Percentiles rank a stretch among this genome's conserved stretches.
Evolutionary conservation across 30 jellyfish, hydroid and myxozoan species (phyloP).

Genomic region (Morbakka virulenta): DNA sequence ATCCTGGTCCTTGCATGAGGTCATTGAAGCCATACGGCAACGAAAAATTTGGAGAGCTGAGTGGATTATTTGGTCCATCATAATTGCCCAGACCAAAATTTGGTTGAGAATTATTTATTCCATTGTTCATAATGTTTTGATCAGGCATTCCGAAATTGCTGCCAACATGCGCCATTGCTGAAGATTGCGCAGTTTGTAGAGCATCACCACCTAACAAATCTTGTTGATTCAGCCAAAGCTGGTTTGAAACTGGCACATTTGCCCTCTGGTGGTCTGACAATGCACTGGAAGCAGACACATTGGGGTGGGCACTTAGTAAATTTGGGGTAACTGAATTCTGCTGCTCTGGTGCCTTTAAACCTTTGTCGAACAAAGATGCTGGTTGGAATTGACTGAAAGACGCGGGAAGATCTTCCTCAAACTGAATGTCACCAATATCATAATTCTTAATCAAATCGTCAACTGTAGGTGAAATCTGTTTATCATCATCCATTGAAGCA

Average conservation of each 20-base stretch:
- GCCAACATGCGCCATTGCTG: neutral
- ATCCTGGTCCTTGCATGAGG: neutral
- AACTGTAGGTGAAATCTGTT: neutral
- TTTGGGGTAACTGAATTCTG: neutral
- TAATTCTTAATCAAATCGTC: neutral
- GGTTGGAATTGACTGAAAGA: neutral
- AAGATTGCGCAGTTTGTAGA: neutral
- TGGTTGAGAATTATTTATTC: neutral
- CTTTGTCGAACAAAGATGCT: neutral
- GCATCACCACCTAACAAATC: neutral
- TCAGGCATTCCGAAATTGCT: neutral
- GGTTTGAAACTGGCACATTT: neutral
- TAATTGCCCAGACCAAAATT: neutral
- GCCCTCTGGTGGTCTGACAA: neutral
- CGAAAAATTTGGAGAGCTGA: neutral
- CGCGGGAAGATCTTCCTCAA: neutral
- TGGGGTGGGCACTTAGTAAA: neutral
- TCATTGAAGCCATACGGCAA: neutral
- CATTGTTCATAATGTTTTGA: neutral
- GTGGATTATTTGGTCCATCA: neutral
- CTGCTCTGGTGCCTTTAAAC: neutral
- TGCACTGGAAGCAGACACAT: neutral
- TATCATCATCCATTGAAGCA: neutral
- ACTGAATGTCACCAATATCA: neutral
- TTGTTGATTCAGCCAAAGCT: neutral